phyloP scores from a whole-genome alignment of 53 echinoderm and acorn worm genomes.

The Pentamera pediparva region DNA sequence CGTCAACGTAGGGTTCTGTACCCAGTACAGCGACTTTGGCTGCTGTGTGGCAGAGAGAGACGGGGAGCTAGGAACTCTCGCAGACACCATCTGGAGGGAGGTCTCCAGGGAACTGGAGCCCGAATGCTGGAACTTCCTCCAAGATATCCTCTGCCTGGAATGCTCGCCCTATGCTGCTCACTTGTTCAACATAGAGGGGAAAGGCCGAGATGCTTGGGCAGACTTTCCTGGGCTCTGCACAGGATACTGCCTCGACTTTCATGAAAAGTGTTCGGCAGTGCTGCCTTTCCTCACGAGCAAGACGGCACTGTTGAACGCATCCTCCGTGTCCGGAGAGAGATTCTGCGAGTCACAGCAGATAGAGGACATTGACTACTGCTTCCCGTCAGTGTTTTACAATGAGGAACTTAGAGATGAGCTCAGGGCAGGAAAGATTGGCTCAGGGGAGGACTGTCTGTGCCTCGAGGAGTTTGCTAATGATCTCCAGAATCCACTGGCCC shows the following conservation, averaged over 20 bases:
- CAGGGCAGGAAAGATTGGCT: constrained; percentile 51
- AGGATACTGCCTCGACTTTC: constrained; percentile 66
- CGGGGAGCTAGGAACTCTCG: constrained; percentile 30
- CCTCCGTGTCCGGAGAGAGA: constrained; percentile 21
- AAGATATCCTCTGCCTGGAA: constrained; percentile 83
- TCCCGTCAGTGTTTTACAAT: constrained; percentile 60
- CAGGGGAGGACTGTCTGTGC: constrained; percentile 75
- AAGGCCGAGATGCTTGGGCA: constrained; percentile 23
- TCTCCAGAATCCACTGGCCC: constrained; percentile 76
- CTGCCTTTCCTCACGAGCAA: constrained; percentile 58
- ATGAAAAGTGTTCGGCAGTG: constrained; percentile 54
- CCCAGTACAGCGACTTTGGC: constrained; percentile 60
- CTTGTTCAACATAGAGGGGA: constrained; percentile 66
- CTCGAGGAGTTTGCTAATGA: constrained; percentile 88
- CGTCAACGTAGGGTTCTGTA: constrained; percentile 46
- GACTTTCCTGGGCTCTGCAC: constrained; percentile 78
- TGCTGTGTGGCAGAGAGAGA: constrained; percentile 61
- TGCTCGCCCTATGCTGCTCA: constrained; percentile 96
- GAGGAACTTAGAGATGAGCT: constrained; percentile 46
- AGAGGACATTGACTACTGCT: constrained; percentile 77
- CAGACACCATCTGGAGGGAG: neutral
- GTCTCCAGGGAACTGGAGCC: neutral
- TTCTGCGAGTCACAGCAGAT: constrained; percentile 65
- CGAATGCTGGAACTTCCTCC: constrained; percentile 56
- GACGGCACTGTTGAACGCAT: constrained; percentile 31